Base-by-base conservation (phyloP, 2,113 vertebrate genomes). In the Abramis brama region DNA sequence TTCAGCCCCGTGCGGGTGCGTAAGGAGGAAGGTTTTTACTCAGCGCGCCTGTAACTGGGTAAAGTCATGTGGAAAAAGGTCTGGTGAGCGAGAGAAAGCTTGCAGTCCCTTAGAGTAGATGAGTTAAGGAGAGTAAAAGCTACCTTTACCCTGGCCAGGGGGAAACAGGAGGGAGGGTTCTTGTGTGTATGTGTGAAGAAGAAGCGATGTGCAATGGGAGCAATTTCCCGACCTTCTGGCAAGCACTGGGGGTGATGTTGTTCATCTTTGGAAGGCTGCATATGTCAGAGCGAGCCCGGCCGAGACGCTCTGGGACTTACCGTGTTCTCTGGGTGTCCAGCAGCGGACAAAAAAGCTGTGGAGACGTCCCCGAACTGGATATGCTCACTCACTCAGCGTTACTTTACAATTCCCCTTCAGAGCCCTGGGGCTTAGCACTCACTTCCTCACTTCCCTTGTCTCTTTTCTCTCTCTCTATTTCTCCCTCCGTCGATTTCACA, bases 151-250 rank as follows among this genome's bases (percentile, higher is more conserved):
- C 87, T 93, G 92, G 91, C 93, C 93, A 92, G 95, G 93, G 89
- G 90, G 94, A 92, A 91, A 93, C 64, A 60, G 75, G 50, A 74
- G 76, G 64, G 82, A 66, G 85, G 79, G 82, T 86, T 77, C 68
- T 91, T 89, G 87, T 86, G 52, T 91, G 89, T 88, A 87, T 89
- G 91, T 89, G 92, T 94, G 91, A 76, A 71, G 83, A 52, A 47
- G 93, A 92, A 94, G 92, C 93, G 89, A 90, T 92, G 95, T 95
- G 97, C 96, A 93, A 93, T 94, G 97, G 97, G 97, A 99, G 97
- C 96, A 97, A 97, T 99, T 98, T 97, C 95, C 95, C 93, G 94
- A 96, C 97, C 96, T 92, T 96, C 96, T 95, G 96, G 86, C 96
- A 95, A 95, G 96, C 94, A 93, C 95, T 96, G 92, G 95, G 96